Evolutionary conservation across 2,113 vertebrate genomes (phyloP), one percentile per base, ranked within the genome.

Genomic region (Malaclemys terrapin): DNA sequence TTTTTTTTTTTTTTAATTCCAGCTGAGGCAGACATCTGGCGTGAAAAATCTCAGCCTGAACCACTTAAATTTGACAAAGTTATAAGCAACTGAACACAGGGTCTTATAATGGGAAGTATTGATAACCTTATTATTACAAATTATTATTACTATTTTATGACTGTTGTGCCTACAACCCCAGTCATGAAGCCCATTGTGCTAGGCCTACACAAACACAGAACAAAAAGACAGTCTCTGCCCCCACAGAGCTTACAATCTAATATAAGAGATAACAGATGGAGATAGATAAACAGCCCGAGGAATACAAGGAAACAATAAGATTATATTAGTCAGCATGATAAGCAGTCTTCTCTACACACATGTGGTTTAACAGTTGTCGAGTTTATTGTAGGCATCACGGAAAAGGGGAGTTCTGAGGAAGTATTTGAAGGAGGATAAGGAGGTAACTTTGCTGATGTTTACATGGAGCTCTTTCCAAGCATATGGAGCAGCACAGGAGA

Each of bases 21-120:
- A 96, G 94, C 65, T 93, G n/a, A 89, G 90, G 90, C 95, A 94
- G 93, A 94, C 90, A 97, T 94, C 72, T 96, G 95, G 93, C 87
- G 91, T 82, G 89, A 94, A 96, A 97, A 95, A 59, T 82, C 88
- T 72, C 31, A 72, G n/a, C 65, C 65, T 4, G 8, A 38, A 22
- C 19, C 19, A 17, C 22, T 38, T 38, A 72, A 38, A 38, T 72
- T 16, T 38, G 31, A 50, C 87, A 38, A 78, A 84, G 89, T 84
- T 97, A 93, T 88, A 96, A 95, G 96, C 88, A 95, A 75, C 85
- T 38, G 85, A 22, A 22, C 53, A 54, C 53, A 54, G 38, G 62
- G 72, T 76, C 93, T 95, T 93, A 56, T 89, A 94, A 95, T 93
- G 93, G 94, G 94, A 97, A 95, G 50, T 76, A 80, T 84, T 47